Conservation (phyloP, 2,888 invertebrate genomes). For the Lumbricus terrestris region DNA sequence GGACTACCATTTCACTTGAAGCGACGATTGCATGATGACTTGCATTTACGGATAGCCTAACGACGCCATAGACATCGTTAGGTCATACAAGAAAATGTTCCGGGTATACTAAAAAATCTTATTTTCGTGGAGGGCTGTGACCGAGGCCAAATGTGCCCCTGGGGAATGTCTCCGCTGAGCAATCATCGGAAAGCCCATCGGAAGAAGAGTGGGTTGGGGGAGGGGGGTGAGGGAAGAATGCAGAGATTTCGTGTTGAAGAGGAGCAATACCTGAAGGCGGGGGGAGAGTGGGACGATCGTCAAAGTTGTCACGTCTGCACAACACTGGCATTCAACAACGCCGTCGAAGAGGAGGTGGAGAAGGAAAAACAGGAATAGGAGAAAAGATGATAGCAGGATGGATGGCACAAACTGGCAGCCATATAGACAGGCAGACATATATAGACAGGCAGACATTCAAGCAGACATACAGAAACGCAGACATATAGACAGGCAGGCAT, state of each 20-base stretch:
- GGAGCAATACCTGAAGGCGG: not conserved
- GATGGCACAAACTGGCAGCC: no score
- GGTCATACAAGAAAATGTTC: not conserved
- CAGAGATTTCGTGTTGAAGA: not conserved
- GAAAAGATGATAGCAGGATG: not conserved
- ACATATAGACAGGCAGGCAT: no score
- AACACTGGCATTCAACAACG: not conserved
- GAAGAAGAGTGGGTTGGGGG: no score
- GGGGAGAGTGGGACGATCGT: not conserved
- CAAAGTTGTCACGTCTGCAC: not conserved
- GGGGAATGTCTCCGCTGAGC: not conserved
- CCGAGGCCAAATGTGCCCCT: not conserved
- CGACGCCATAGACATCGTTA: no score
- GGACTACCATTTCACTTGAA: no score
- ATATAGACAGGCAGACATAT: no score
- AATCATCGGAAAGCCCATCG: not conserved
- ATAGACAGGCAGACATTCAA: no score
- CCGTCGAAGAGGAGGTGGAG: not conserved
- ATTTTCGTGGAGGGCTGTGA: not conserved
- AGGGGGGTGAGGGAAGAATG: no score
- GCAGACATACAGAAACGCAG: no score
- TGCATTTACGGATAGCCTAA: no score
- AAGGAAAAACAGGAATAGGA: not conserved
- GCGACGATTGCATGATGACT: no score
- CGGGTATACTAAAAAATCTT: not conserved